Percentiles rank a stretch among this genome's conserved stretches.
Conservation (phyloP, 2,113 vertebrate genomes). For the Sminthopsis crassicaudata region DNA sequence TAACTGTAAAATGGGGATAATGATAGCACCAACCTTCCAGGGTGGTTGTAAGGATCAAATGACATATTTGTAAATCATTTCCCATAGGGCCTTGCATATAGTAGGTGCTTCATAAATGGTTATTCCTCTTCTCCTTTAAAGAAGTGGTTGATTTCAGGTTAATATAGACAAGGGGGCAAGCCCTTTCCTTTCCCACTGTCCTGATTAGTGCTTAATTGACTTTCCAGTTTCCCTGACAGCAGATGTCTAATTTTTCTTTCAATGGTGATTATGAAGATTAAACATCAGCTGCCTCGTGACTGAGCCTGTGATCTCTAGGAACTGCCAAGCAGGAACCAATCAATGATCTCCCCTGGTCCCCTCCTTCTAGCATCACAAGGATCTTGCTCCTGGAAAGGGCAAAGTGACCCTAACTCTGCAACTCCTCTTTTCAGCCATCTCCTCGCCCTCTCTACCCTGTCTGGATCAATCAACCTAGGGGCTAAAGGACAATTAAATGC, state of each 20-base stretch:
- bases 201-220: background rate
- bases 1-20: background rate
- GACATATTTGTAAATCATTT: background rate
- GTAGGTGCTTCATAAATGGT: background rate
- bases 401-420: background rate
- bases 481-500: background rate
- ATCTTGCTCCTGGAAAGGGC: background rate
- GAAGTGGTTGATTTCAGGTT: background rate
- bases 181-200: background rate
- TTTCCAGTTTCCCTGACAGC: constrained; percentile 2
- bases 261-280: constrained; percentile 10
- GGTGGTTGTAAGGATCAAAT: background rate
- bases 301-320: background rate
- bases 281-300: background rate
- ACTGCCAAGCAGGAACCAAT: background rate
- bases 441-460: background rate
- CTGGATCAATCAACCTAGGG: background rate
- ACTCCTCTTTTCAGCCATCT: background rate
- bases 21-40: background rate
- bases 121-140: background rate
- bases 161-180: background rate
- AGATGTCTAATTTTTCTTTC: constrained; percentile 2
- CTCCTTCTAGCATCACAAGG: background rate
- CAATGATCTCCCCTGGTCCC: background rate
- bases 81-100: background rate